Evolutionary conservation across 2,888 invertebrate genomes (phyloP), one percentile per base, ranked within the genome.

Genomic region (Drosophila algonquin): DNA sequence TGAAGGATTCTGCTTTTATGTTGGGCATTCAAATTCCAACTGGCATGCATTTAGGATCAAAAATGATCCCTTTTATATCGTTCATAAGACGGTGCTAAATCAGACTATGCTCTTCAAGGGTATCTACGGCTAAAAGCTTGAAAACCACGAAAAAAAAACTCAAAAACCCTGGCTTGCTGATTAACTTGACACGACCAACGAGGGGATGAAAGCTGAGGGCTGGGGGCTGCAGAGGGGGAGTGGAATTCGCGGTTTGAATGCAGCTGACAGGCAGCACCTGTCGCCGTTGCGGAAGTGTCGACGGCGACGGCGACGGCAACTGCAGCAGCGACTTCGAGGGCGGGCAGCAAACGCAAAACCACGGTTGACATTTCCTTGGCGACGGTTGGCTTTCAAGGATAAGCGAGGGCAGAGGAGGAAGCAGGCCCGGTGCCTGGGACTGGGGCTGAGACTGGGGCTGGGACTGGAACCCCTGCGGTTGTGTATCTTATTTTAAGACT

Each of bases 181-280:
- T 86, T 86, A 86, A 88, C 86, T 84, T 84, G 86, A 80, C 81
- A 80, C 72, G 60, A 59, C 53, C 30, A 44, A 44, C 40, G 35
- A 21, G 52, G 45, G 45, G 65, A 53, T 51, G 54, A 10, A 18
- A 32, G 51, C 18, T 18, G 44, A 24, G 45, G 47, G 51, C 57
- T 50, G 54, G 30, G 2, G 21, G 35, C 3, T 53, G 18, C 30
- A 46, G 30, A 51, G 59, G 45, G 63, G 35, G 54, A 56, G 63
- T 47, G 48, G 16, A 57, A 63, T 67, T 55, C 21, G 63, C 67
- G 73, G 68, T 74, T 83, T 75, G 75, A 68, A 73, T 83, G 81
- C 81, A 68, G 63, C 75, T 77, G 82, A 85, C 81, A 80, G 79
- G 72, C 77, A 77, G 74, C 81, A 85, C 81, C 87, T 84, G 85